Base-by-base conservation (phyloP, 2,797 vertebrate species). In the Micrastur ruficollis region DNA sequence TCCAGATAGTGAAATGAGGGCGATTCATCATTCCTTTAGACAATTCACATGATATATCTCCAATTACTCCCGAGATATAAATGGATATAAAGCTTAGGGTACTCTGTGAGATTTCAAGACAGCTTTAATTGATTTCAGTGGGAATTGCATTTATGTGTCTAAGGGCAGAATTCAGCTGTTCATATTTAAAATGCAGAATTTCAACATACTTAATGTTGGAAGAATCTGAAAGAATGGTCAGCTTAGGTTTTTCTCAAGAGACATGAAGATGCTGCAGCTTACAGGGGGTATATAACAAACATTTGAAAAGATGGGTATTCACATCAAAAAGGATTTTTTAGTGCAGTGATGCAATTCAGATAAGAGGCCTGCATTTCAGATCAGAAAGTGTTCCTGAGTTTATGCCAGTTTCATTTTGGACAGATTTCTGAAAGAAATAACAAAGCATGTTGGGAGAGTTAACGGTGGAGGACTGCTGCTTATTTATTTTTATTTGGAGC, bases 61-160 rank as follows among this genome's bases (percentile, higher is more conserved):
- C 93, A 90, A 86, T 92, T 95, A 81, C 25, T 86, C 93, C 38
- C 38, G 80, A 90, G 44, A 72, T 90, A 89, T 22, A 83, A 83
- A 83, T 58, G 65, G 47, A 55, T 93, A 59, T 68, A 95, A 95
- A 90, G 27, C 72, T 91, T 61, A 86, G 52, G 21, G 27, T 84
- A 55, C n/a, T 63, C 55, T 55, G 12, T 52, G 68, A 93, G 70
- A 83, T 89, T 94, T 94, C 83, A 81, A 83, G 88, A 94, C 62
- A 61, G 58, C 40, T 90, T 88, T 97, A 97, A 97, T 95, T 96
- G 88, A 95, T 95, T 97, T 97, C 95, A 91, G 23, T 94, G 96
- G 95, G 96, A 97, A 81, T 93, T 96, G 68, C 36, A 26, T 79
- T 95, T 82, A 56, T 73, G 50, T 88, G 79, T 88, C 88, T 79